Conservation (phyloP, 1,140 invertebrate genomes). For the Drosophila kurseongensis region DNA sequence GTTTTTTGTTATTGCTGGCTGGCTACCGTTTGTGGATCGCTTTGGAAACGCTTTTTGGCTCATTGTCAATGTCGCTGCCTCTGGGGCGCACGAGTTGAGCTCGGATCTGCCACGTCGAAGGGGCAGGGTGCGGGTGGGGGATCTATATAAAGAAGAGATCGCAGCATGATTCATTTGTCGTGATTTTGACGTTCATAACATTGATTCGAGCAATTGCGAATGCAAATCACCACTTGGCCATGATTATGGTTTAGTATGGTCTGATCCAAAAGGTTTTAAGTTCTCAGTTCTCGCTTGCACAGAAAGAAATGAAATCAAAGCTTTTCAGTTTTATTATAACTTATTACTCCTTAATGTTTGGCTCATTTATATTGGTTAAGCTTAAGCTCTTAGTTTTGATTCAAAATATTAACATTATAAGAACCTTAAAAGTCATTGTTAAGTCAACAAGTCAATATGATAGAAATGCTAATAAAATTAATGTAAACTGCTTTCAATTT, state of each 20-base stretch:
- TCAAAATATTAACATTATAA: too few relatives aligned
- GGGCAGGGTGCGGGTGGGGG: conserved; percentile 2
- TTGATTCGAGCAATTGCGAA: conserved; percentile 49
- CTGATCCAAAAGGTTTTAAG: conserved; percentile 40
- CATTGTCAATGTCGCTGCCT: conserved; percentile 78
- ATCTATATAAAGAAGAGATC: conserved; percentile 47
- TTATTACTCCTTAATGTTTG: too few relatives aligned
- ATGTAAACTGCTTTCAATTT: too few relatives aligned
- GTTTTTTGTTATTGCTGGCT: conserved; percentile 58
- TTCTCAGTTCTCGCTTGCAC: conserved; percentile 24
- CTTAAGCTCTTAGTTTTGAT: too few relatives aligned
- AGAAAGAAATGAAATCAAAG: background rate
- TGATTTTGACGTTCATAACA: conserved; percentile 61
- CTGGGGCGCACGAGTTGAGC: conserved; percentile 52
- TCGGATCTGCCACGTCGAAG: conserved; percentile 3
- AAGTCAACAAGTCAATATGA: too few relatives aligned
- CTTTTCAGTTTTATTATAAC: too few relatives aligned
- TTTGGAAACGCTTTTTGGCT: conserved; percentile 70
- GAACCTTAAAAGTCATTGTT: too few relatives aligned
- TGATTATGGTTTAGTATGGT: conserved; percentile 66
- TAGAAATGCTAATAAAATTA: too few relatives aligned
- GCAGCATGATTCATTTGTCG: conserved; percentile 78
- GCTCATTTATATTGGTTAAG: too few relatives aligned
- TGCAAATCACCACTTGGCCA: conserved; percentile 45
- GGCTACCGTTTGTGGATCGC: conserved; percentile 73